These are phyloP conservation scores for Coregonus suidteri DNA, from an alignment of 2,797 vertebrate genomes.

Conservation along the genomic window DNA sequence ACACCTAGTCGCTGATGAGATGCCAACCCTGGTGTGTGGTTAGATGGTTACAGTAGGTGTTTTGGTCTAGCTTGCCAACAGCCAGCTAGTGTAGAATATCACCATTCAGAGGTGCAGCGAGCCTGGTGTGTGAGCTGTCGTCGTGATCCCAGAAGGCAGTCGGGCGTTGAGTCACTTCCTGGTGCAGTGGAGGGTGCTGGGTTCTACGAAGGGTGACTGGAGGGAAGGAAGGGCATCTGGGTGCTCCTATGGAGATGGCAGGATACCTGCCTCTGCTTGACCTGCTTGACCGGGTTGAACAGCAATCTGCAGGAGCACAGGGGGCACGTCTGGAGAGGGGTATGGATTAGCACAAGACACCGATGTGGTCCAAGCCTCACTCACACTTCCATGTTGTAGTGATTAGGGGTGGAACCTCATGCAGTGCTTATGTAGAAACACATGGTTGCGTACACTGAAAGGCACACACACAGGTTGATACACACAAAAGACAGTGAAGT, in stretches of 20 bases:
- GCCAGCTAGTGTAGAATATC: not conserved
- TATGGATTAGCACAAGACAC: not conserved
- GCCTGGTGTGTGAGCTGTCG: not conserved
- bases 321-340: conserved; percentile 10
- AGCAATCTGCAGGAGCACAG: conserved; percentile 46
- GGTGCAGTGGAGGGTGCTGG: conserved; percentile 18
- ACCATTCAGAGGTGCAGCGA: too few species aligned
- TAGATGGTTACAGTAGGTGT: too few species aligned
- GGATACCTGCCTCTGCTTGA: conserved; percentile 9
- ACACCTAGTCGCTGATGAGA: too few species aligned
- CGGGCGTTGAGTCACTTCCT: conserved; percentile 22
- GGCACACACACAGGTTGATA: not conserved
- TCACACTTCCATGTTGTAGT: not conserved
- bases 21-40: too few species aligned
- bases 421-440: not conserved
- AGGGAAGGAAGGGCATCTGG: conserved; percentile 15
- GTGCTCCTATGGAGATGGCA: conserved; percentile 34
- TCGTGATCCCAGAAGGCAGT: not conserved
- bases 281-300: conserved; percentile 50
- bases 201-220: too few species aligned
- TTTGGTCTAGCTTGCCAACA: not conserved
- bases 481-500: not conserved
- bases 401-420: conserved; percentile 1
- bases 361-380: not conserved
- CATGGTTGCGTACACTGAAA: not conserved